Evolutionary conservation across 2,888 invertebrate species (phyloP).

Genomic region (Conomelus anceps): DNA sequence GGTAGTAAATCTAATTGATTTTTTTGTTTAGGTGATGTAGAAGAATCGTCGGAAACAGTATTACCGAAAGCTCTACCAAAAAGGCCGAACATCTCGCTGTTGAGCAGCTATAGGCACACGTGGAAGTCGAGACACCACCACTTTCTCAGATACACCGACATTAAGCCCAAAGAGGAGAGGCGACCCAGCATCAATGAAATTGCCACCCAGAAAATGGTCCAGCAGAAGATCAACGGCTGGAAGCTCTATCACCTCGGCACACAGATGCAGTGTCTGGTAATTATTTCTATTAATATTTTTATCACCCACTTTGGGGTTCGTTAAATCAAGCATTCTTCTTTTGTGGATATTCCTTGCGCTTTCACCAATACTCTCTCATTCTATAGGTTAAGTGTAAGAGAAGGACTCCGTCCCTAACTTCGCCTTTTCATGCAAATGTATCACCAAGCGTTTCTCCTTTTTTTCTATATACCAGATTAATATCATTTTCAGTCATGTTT

Average conservation of each 20-base stretch:
- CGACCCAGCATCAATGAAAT: constrained; percentile 80
- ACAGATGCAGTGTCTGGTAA: constrained; percentile 88
- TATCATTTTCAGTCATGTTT: too few species aligned
- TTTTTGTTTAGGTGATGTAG: background rate
- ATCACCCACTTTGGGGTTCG: background rate
- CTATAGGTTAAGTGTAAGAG: too few species aligned
- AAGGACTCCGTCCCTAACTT: too few species aligned
- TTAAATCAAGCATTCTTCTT: too few species aligned
- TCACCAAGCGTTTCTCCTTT: too few species aligned
- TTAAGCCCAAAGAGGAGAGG: constrained; percentile 80
- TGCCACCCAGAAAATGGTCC: constrained; percentile 78
- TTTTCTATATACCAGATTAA: too few species aligned
- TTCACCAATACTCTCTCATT: too few species aligned
- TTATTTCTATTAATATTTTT: constrained; percentile 28
- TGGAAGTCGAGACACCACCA: constrained; percentile 71
- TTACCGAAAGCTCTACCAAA: constrained; percentile 28
- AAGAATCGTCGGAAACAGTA: constrained; percentile 15
- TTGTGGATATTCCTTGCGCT: too few species aligned
- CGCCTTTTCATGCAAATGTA: too few species aligned
- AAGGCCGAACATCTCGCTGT: constrained; percentile 46
- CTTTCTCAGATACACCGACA: constrained; percentile 69
- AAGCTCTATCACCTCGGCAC: constrained; percentile 86
- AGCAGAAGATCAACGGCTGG: constrained; percentile 89
- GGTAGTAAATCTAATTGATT: too few species aligned
- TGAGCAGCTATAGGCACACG: constrained; percentile 58